phyloP scores from a whole-genome alignment of 2,113 vertebrate species.

The Trichomycterus rosablanca region DNA sequence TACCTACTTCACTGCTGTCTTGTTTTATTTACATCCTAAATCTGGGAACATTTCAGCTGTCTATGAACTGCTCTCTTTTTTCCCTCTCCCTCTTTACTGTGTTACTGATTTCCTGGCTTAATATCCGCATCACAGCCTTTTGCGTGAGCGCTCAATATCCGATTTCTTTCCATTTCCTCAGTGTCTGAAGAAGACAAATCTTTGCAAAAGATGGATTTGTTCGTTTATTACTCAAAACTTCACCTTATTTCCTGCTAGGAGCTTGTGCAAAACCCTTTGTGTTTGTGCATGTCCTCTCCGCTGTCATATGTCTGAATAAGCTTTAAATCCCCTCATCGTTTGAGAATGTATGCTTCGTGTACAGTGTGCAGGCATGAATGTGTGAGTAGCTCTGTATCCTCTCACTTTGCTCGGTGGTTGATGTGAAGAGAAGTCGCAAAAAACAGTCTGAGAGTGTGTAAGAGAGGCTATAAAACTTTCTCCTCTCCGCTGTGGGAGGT shows the following conservation, averaged over 20 bases:
- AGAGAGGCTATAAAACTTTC: slow-evolving; percentile 11
- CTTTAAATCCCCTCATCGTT: slow-evolving; percentile 25
- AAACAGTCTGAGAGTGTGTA: slow-evolving; percentile 26
- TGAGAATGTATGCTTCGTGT: slow-evolving; percentile 8
- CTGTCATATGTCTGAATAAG: slow-evolving; percentile 5
- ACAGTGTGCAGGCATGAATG: slow-evolving; percentile 2
- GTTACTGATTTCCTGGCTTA: slow-evolving; percentile 21
- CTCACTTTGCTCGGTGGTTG: background rate
- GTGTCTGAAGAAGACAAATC: slow-evolving; percentile 44
- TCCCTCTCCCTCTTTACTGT: slow-evolving; percentile 36
- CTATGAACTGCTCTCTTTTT: slow-evolving; percentile 20
- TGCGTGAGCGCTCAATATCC: slow-evolving; percentile 52
- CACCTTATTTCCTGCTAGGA: slow-evolving; percentile 37
- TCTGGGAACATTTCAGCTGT: slow-evolving; percentile 37
- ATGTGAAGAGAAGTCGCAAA: slow-evolving; percentile 14
- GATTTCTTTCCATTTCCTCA: slow-evolving; percentile 46
- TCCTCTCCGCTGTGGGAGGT: slow-evolving; percentile 12
- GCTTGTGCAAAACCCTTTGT: slow-evolving; percentile 13
- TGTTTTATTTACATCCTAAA: slow-evolving; percentile 35
- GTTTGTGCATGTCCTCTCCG: background rate
- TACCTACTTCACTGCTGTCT: background rate
- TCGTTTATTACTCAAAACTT: slow-evolving; percentile 36
- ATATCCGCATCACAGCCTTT: slow-evolving; percentile 42
- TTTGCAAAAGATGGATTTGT: slow-evolving; percentile 45
- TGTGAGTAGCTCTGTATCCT: slow-evolving; percentile 6